Evolutionary conservation across 2,113 vertebrate genomes (phyloP), one percentile per base, ranked within the genome.

Genomic region (Osmerus mordax): DNA sequence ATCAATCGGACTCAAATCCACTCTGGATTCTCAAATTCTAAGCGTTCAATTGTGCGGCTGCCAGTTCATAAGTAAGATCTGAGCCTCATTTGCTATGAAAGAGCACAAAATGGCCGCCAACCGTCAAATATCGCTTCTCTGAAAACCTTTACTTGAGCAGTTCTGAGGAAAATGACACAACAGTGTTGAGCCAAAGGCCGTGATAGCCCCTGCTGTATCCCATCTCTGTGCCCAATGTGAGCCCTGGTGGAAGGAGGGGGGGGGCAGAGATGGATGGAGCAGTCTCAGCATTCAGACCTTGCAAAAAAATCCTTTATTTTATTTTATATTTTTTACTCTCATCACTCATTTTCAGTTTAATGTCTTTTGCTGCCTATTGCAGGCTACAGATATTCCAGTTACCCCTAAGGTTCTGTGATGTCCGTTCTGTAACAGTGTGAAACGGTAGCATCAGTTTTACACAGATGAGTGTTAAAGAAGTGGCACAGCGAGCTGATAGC

Each of bases 81-180:
- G 71, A 65, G 41, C 14, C 18, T 14, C 13, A 65, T 16, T 36
- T 78, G 81, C 75, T 66, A 28, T 32, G 32, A 69, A 29, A 51
- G 18, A 70, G 73, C 76, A 64, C 66, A 73, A 85, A 75, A 85
- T 82, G 80, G 79, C 79, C 74, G 74, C 69, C 54, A 63, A 69
- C 25, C 25, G 25, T 28, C 41, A 7, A 73, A 78, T 65, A 21
- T 67, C 67, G 61, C 77, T 54, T 66, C 65, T n/a, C 41, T 55
- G 5, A 47, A 65, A 79, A 85, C 73, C 82, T 85, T 87, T 83
- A 76, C 76, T 83, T 69, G 63, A 83, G 81, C 84, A 88, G 78
- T 87, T 90, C 84, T 90, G 84, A 85, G 81, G 86, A 84, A 87
- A 85, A 78, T 87, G 71, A 78, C 76, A 82, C 70, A 86, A 82